phyloP scores from a whole-genome alignment of 1,140 invertebrate species.

The Stegodyphus mimosarum region DNA sequence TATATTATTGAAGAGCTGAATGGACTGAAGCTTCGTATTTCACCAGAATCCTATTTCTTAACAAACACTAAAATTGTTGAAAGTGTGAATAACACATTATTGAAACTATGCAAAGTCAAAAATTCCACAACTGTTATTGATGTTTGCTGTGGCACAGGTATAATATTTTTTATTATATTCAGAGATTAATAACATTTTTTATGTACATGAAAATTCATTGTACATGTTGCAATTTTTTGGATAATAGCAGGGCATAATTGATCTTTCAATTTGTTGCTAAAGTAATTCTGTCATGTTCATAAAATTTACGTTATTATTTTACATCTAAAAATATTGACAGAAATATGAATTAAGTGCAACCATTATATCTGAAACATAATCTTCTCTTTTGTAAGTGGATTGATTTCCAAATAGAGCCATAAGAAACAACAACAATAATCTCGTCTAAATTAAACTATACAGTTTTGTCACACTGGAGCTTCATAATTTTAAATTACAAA shows the following conservation, averaged over 20 bases:
- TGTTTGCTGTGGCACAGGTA: conserved; percentile 98
- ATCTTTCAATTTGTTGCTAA: not conserved
- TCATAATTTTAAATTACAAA: too few relatives aligned
- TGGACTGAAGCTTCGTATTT: conserved; percentile 87
- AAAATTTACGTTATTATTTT: too few relatives aligned
- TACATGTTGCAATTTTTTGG: not conserved
- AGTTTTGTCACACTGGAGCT: too few relatives aligned
- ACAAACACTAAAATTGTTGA: conserved; percentile 89
- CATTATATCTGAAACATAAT: too few relatives aligned
- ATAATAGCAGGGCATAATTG: not conserved
- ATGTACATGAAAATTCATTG: not conserved
- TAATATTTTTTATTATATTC: conserved; percentile 76
- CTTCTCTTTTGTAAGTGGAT: too few relatives aligned
- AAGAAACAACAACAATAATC: too few relatives aligned
- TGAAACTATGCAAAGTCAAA: conserved; percentile 75
- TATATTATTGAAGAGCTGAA: conserved; percentile 86
- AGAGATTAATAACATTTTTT: conserved; percentile 72
- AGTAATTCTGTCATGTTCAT: too few relatives aligned
- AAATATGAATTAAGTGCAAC: too few relatives aligned
- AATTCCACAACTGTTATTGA: conserved; percentile 83
- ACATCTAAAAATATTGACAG: too few relatives aligned
- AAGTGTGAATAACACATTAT: conserved; percentile 85
- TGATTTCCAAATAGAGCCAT: too few relatives aligned
- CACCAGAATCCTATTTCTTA: conserved; percentile 91
- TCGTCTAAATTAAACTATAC: too few relatives aligned